Percentiles rank a stretch among this genome's conserved stretches.
Conservation (phyloP, 2,888 invertebrate species). For the Lasioglossum morio region DNA sequence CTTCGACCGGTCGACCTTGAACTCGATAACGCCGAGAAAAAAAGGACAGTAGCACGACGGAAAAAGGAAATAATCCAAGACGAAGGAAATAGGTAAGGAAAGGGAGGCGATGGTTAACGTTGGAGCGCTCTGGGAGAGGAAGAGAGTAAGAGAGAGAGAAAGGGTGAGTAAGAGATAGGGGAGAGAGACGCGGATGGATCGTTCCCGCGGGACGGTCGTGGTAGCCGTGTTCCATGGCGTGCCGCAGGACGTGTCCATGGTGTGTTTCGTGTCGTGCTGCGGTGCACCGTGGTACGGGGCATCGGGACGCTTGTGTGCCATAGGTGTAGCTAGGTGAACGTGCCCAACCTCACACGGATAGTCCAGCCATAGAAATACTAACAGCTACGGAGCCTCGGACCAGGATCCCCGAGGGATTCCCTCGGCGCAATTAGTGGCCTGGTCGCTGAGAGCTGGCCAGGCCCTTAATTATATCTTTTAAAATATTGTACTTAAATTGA, state of each 20-base stretch:
- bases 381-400: conserved; percentile 27
- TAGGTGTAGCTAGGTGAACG: conserved; percentile 34
- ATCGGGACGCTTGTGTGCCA: conserved; percentile 25
- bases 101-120: conserved; percentile 46
- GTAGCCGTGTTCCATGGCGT: conserved; percentile 72
- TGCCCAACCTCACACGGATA: conserved; percentile 2
- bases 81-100: conserved; percentile 7
- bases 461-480: conserved; percentile 82
- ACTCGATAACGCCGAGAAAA: conserved; percentile 56
- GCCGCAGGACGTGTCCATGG: conserved; percentile 74
- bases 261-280: conserved; percentile 74
- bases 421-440: conserved; percentile 77
- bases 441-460: conserved; percentile 72
- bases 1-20: conserved; percentile 71
- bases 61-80: conserved; percentile 12
- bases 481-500: conserved; percentile 82
- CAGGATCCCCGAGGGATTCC: conserved; percentile 60
- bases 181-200: conserved; percentile 65
- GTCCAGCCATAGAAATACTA: conserved; percentile 61
- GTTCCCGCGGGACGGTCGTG: conserved; percentile 68
- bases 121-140: conserved; percentile 18
- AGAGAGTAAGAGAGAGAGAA: background rate
- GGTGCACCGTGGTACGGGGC: conserved; percentile 64
- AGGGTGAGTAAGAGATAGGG: background rate
- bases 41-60: conserved; percentile 27